phyloP scores from a whole-genome alignment of 1,140 invertebrate genomes.

The Drosophila gunungcola region DNA sequence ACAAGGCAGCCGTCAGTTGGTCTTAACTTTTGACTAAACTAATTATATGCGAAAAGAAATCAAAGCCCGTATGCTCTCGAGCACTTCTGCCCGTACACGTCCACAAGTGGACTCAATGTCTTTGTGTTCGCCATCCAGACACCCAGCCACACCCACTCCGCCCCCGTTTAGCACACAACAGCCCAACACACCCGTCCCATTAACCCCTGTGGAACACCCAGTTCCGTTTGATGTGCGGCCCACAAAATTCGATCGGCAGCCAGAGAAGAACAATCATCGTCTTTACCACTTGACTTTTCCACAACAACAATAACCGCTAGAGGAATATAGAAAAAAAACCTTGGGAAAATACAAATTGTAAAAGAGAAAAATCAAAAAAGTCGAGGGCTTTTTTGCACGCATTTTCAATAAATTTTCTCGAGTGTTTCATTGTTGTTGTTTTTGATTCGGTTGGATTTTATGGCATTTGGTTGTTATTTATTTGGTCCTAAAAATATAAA shows the following conservation, averaged over 20 bases:
- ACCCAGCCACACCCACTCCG: neutral
- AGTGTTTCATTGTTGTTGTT: slow-evolving; percentile 20
- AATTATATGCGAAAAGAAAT: slow-evolving; percentile 71
- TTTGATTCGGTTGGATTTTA: slow-evolving; percentile 5
- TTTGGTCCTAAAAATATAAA: neutral
- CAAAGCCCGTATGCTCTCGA: slow-evolving; percentile 52
- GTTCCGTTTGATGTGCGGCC: slow-evolving; percentile 57
- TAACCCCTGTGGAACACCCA: slow-evolving; percentile 7
- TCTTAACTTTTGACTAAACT: slow-evolving; percentile 69
- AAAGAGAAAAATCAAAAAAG: slow-evolving; percentile 15
- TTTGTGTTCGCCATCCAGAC: slow-evolving; percentile 8
- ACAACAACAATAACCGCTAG: slow-evolving; percentile 12
- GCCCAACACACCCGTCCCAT: neutral
- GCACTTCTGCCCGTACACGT: slow-evolving; percentile 66
- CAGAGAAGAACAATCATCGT: slow-evolving; percentile 23
- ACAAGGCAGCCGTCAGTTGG: slow-evolving; percentile 35
- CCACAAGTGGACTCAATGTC: slow-evolving; percentile 50
- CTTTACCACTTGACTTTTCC: slow-evolving; percentile 26
- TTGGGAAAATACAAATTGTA: neutral
- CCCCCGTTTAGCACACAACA: neutral
- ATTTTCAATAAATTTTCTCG: slow-evolving; percentile 65
- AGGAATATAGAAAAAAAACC: neutral
- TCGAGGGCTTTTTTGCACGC: slow-evolving; percentile 55
- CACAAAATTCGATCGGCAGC: slow-evolving; percentile 54
- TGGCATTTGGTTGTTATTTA: slow-evolving; percentile 5